phyloP scores from a whole-genome alignment of 2,113 vertebrate species.

The Antennarius striatus region DNA sequence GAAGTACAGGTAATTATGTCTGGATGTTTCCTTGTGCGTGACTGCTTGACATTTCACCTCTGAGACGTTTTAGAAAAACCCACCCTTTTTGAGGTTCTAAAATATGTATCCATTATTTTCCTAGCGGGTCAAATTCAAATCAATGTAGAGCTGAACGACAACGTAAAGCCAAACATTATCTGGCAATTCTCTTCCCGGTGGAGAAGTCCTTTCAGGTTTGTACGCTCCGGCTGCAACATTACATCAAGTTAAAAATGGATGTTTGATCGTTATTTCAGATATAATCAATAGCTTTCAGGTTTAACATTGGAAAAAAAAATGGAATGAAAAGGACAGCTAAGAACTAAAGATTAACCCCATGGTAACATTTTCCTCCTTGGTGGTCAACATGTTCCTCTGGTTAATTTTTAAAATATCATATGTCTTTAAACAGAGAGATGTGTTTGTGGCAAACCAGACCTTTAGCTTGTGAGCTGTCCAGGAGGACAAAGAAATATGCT shows the following conservation, averaged over 20 bases:
- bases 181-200: too few species aligned
- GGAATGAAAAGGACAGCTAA: background rate
- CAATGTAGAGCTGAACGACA: too few species aligned
- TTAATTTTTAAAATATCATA: slow-evolving; percentile 51
- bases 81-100: slow-evolving; percentile 3
- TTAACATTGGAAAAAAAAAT: background rate
- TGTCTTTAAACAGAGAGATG: slow-evolving; percentile 24
- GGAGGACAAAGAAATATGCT: background rate
- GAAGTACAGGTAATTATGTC: slow-evolving; percentile 40
- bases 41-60: slow-evolving; percentile 23
- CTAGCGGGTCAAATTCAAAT: slow-evolving; percentile 10
- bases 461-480: background rate
- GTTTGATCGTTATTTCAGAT: too few species aligned
- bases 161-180: too few species aligned
- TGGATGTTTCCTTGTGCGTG: slow-evolving; percentile 26
- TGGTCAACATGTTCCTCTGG: slow-evolving; percentile 43
- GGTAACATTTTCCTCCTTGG: slow-evolving; percentile 62
- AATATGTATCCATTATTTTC: too few species aligned
- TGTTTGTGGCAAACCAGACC: slow-evolving; percentile 23
- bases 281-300: too few species aligned
- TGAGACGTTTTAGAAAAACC: slow-evolving; percentile 24
- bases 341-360: background rate
- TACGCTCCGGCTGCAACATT: too few species aligned
- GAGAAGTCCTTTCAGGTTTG: too few species aligned
- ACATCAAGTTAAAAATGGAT: too few species aligned